Conservation (phyloP, 2,797 vertebrate species). For the Melanogrammus aeglefinus region DNA sequence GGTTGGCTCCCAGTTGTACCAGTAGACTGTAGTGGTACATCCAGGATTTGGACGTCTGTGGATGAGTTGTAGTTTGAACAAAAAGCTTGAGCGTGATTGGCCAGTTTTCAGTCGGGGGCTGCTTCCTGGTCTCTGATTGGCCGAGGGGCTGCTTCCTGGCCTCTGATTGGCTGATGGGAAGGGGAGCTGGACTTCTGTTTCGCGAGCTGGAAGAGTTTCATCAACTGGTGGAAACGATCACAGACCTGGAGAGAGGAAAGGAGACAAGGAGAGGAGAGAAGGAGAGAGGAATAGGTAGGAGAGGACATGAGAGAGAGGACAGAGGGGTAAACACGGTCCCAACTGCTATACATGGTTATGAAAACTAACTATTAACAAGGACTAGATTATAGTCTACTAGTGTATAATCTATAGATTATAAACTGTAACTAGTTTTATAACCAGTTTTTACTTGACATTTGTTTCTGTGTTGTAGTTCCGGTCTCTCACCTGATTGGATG, state of each 20-base stretch:
- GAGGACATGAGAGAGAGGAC: not conserved
- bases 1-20: no score
- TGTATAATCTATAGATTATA: no score
- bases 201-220: constrained; percentile 82
- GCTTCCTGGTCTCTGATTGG: not conserved
- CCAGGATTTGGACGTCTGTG: not conserved
- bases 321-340: not conserved
- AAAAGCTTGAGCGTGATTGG: not conserved
- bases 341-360: not conserved
- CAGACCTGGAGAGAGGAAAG: constrained; percentile 72
- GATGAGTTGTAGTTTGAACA: not conserved
- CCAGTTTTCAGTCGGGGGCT: not conserved
- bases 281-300: not conserved
- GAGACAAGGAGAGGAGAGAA: not conserved
- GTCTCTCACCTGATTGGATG: constrained; percentile 75
- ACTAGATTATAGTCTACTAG: no score
- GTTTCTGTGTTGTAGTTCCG: not conserved
- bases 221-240: constrained; percentile 82
- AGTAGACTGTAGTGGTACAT: not conserved
- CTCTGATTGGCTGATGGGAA: constrained; percentile 26
- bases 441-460: no score
- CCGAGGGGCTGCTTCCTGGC: not conserved
- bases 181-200: constrained; percentile 71
- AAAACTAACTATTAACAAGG: not conserved
- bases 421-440: no score